Percentiles rank a stretch among this genome's conserved stretches.
phyloP scores from a whole-genome alignment of 2,888 invertebrate species.

The Leptura quadrifasciata region DNA sequence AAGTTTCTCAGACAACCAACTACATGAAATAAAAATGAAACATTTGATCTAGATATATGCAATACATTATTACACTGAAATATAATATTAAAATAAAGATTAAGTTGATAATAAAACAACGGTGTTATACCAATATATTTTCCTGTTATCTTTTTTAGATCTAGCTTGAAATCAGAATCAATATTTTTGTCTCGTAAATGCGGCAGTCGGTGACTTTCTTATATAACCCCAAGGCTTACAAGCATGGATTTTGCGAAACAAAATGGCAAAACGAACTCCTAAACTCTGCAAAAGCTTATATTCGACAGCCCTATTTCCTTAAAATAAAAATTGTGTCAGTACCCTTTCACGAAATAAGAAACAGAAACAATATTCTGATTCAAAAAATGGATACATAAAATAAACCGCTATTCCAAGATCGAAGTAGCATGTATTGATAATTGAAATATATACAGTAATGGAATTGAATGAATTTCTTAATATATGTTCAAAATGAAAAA shows the following conservation, averaged over 20 bases:
- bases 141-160: conserved; percentile 28
- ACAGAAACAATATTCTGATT: conserved; percentile 7
- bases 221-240: conserved; percentile 44
- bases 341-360: not conserved
- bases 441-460: not conserved
- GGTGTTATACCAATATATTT: conserved; percentile 23
- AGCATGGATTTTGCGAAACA: conserved; percentile 48
- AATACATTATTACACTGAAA: too few relatives aligned
- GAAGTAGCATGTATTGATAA: not conserved
- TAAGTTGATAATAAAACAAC: conserved; percentile 10
- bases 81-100: too few relatives aligned
- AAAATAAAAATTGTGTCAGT: conserved; percentile 42
- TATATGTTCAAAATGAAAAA: not conserved
- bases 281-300: conserved; percentile 48
- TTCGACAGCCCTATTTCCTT: conserved; percentile 43
- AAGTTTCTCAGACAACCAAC: too few relatives aligned
- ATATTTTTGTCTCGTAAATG: conserved; percentile 51
- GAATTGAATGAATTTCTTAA: too few relatives aligned
- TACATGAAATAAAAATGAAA: too few relatives aligned
- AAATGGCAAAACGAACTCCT: conserved; percentile 51
- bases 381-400: not conserved
- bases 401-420: not conserved
- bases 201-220: conserved; percentile 34
- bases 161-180: conserved; percentile 48
- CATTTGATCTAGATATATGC: too few relatives aligned